Conservation (phyloP, 2,888 invertebrate species). For the Coenonympha arcania region DNA sequence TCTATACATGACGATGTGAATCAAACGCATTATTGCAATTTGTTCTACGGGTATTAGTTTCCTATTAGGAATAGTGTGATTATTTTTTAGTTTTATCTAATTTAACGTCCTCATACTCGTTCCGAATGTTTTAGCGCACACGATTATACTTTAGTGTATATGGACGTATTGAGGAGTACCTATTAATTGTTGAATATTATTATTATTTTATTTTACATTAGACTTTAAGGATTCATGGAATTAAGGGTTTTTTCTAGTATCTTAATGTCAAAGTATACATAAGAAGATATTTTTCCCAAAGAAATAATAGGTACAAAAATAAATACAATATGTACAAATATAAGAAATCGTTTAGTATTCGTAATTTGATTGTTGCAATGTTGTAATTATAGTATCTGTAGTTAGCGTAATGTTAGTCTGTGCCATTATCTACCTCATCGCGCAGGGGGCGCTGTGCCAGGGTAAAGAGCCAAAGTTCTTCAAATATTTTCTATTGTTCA, state of each 20-base stretch:
- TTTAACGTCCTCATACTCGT: conserved; percentile 43
- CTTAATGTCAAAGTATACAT: conserved; percentile 34
- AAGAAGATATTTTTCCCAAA: conserved; percentile 65
- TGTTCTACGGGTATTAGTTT: conserved; percentile 76
- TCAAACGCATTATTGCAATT: conserved; percentile 56
- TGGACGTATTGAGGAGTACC: conserved; percentile 46
- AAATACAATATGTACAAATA: conserved; percentile 67
- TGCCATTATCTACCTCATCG: conserved; percentile 71
- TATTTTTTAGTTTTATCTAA: conserved; percentile 59
- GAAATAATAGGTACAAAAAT: conserved; percentile 73
- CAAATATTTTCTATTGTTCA: conserved; percentile 58
- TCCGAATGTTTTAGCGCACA: conserved; percentile 60
- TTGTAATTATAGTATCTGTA: conserved; percentile 57
- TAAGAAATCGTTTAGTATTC: conserved; percentile 54
- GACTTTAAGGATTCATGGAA: conserved; percentile 48
- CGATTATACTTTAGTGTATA: conserved; percentile 43
- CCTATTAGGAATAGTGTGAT: conserved; percentile 69
- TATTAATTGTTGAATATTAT: conserved; percentile 70
- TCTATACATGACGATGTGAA: conserved; percentile 5
- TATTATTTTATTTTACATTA: conserved; percentile 67
- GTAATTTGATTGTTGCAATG: conserved; percentile 67
- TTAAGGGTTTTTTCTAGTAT: conserved; percentile 52
- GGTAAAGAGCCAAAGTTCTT: conserved; percentile 68
- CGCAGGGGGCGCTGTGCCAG: conserved; percentile 52
- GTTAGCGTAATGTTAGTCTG: conserved; percentile 58